These are phyloP conservation scores for Drosophila oshimai DNA, from an alignment of 1,140 invertebrate genomes.

Conservation along the genomic window DNA sequence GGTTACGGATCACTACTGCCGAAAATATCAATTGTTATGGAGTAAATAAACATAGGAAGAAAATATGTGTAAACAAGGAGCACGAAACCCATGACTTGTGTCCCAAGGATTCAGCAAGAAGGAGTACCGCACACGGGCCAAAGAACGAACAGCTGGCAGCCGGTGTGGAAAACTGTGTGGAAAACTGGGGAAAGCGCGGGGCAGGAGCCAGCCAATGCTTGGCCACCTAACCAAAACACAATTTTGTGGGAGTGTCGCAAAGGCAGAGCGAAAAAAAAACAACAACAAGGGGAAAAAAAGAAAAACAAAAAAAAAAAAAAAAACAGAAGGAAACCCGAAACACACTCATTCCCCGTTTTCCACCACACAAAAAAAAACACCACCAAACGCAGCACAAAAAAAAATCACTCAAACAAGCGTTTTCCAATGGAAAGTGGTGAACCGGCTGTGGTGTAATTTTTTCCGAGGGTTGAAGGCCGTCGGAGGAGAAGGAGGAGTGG, in stretches of 20 bases:
- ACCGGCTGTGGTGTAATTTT: conserved; percentile 53
- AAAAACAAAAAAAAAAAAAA: neutral
- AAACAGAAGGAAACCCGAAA: conserved; percentile 6
- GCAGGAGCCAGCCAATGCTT: conserved; percentile 35
- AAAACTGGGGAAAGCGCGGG: neutral
- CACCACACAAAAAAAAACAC: conserved; percentile 30
- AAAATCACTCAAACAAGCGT: conserved; percentile 53
- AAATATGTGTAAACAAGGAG: conserved; percentile 11
- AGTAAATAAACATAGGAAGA: conserved; percentile 7
- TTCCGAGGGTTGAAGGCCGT: conserved; percentile 21
- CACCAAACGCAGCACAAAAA: conserved; percentile 28
- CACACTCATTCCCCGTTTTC: conserved; percentile 31
- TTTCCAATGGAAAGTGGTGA: conserved; percentile 49
- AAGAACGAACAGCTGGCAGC: conserved; percentile 15
- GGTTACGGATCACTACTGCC: conserved; percentile 31
- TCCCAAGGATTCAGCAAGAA: conserved; percentile 20
- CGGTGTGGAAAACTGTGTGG: conserved; percentile 16
- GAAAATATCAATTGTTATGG: conserved; percentile 7
- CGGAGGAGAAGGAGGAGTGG: neutral
- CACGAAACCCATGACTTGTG: conserved; percentile 5
- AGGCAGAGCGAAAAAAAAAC: conserved; percentile 8
- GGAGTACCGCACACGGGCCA: conserved; percentile 28
- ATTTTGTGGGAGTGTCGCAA: conserved; percentile 56
- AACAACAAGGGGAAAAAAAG: too few relatives aligned
- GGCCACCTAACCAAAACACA: conserved; percentile 42